A percentile compares a stretch with the other conserved stretches of the same genome.
phyloP scores from a whole-genome alignment of 2,888 invertebrate species.

The Pristionchus entomophagus region DNA sequence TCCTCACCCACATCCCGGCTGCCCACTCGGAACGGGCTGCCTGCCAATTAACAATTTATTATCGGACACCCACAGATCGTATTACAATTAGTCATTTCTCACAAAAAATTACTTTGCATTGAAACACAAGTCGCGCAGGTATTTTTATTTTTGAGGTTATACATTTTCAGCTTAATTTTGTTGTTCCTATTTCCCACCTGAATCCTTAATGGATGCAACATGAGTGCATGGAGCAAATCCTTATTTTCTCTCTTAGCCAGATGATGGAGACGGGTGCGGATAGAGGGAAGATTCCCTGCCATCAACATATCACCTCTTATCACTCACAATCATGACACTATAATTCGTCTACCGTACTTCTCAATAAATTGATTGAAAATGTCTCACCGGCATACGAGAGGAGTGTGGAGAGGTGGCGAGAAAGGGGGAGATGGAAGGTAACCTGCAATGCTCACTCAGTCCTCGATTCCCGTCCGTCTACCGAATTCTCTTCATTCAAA shows the following conservation, averaged over 20 bases:
- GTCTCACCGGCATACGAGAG: conserved; percentile 22
- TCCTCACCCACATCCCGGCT: conserved; percentile 70
- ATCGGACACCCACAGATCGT: background rate
- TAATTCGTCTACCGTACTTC: too few relatives aligned
- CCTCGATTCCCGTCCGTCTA: background rate
- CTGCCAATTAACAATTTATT: conserved; percentile 49
- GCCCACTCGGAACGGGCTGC: conserved; percentile 61
- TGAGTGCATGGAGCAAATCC: conserved; percentile 52
- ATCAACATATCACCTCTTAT: too few relatives aligned
- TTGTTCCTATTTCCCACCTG: conserved; percentile 53
- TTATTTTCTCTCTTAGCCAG: conserved; percentile 51
- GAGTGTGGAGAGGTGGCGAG: conserved; percentile 56
- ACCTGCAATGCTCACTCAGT: background rate
- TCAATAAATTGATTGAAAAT: too few relatives aligned
- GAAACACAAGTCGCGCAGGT: too few relatives aligned
- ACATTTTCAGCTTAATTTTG: background rate
- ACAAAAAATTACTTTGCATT: background rate
- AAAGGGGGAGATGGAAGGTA: conserved; percentile 27
- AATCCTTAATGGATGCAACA: conserved; percentile 67
- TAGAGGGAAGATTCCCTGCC: background rate
- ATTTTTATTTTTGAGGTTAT: too few relatives aligned
- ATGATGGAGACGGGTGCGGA: conserved; percentile 9
- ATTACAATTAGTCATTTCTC: background rate
- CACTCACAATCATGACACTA: background rate
- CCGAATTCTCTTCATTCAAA: background rate